Evolutionary conservation across 2,113 vertebrate genomes (phyloP).

Genomic region (Bothrops jararaca): DNA sequence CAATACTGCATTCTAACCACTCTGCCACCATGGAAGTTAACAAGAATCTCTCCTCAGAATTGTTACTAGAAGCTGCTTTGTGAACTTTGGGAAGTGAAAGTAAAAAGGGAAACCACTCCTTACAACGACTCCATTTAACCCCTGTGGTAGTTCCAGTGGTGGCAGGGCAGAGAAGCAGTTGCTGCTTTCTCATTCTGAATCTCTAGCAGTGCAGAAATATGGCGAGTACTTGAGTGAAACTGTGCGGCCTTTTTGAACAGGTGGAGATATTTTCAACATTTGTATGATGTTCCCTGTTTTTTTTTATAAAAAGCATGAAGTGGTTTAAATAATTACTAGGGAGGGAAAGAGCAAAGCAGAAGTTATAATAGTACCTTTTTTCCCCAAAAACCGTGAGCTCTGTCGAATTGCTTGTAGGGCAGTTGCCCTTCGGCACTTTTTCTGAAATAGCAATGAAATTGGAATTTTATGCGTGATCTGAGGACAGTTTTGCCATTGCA

Average conservation of each 20-base stretch:
- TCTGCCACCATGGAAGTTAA: not conserved
- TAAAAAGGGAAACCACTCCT: not conserved
- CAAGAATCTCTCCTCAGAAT: not conserved
- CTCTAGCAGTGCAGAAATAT: not conserved
- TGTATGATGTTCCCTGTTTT: not conserved
- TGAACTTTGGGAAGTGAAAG: not conserved
- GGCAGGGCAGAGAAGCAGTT: not conserved
- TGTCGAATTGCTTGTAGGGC: not conserved
- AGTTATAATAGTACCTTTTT: slow-evolving; percentile 1
- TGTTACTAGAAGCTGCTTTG: not conserved
- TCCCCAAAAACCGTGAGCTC: not conserved
- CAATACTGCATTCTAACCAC: not conserved
- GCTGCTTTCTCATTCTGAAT: too few relatives aligned
- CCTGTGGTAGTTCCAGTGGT: not conserved
- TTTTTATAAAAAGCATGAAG: not conserved
- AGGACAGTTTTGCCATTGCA: not conserved
- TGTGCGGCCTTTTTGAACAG: too few relatives aligned
- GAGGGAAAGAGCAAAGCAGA: not conserved
- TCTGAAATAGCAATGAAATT: not conserved
- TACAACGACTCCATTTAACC: not conserved
- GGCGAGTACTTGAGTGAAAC: not conserved
- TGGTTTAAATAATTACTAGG: not conserved
- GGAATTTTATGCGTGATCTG: not conserved
- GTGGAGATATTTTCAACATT: not conserved
- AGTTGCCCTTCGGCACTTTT: not conserved